A percentile compares a stretch with the other conserved stretches of the same genome.
phyloP scores from a whole-genome alignment of 2,113 vertebrate genomes.

The Oncorhynchus keta region DNA sequence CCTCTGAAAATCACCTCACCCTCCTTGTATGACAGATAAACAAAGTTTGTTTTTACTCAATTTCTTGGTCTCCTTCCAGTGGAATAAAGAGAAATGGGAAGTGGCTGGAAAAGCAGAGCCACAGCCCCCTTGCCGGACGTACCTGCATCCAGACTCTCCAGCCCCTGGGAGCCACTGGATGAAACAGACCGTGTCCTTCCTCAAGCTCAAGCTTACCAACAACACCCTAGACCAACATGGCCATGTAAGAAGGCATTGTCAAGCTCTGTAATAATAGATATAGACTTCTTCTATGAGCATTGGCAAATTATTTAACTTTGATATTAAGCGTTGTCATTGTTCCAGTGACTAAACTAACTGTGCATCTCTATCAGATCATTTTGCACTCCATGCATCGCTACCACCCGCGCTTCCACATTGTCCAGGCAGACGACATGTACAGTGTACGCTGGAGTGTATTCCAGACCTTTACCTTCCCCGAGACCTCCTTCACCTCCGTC shows the following conservation, averaged over 20 bases:
- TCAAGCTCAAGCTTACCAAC: conserved; percentile 92
- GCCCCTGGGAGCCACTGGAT: conserved; percentile 92
- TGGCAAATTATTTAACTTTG: neutral
- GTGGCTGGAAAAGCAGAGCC: conserved; percentile 91
- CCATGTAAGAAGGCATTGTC: conserved; percentile 70
- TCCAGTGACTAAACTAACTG: neutral
- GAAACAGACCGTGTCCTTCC: conserved; percentile 87
- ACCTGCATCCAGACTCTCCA: conserved; percentile 88
- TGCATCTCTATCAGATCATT: conserved; percentile 68
- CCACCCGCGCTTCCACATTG: conserved; percentile 84
- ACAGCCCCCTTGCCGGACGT: conserved; percentile 86
- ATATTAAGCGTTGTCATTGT: neutral
- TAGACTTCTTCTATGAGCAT: neutral
- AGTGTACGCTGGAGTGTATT: conserved; percentile 86
- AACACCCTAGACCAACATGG: conserved; percentile 90
- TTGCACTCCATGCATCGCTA: conserved; percentile 85
- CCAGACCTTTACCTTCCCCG: conserved; percentile 87
- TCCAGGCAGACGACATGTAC: conserved; percentile 87
- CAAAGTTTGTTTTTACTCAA: conserved; percentile 2
- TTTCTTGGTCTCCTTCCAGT: conserved; percentile 67
- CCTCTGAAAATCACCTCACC: conserved; percentile 16
- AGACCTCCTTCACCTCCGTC: conserved; percentile 87
- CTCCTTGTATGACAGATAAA: conserved; percentile 6
- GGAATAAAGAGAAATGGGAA: conserved; percentile 93
- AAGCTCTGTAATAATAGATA: neutral